Evolutionary conservation across 1,140 invertebrate species (phyloP).

Genomic region (Drosophila seguyi): DNA sequence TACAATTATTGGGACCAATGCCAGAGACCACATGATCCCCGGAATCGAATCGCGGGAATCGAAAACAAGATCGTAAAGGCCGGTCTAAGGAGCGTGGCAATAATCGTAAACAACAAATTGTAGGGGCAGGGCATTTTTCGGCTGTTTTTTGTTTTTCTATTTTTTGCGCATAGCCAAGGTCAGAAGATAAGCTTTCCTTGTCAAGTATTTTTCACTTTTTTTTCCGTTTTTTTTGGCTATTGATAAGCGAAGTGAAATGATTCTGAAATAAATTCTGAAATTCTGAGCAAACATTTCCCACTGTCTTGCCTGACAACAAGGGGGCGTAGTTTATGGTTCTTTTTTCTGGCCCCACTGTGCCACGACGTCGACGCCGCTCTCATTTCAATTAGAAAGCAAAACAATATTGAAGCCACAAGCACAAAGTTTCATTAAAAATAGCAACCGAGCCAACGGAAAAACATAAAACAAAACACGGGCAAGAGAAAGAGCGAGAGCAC

Average conservation of each 20-base stretch:
- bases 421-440: constrained; percentile 72
- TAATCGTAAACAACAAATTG: constrained; percentile 58
- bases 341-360: constrained; percentile 60
- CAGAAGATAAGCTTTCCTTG: constrained; percentile 45
- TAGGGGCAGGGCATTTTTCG: constrained; percentile 41
- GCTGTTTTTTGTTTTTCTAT: constrained; percentile 43
- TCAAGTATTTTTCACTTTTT: constrained; percentile 35
- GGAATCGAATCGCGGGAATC: constrained; percentile 37
- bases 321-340: constrained; percentile 3
- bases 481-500: constrained; percentile 16
- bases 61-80: constrained; percentile 73
- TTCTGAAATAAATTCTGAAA: constrained; percentile 40
- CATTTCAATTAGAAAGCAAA: constrained; percentile 65
- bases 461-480: constrained; percentile 20
- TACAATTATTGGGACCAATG: constrained; percentile 16
- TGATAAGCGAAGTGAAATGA: constrained; percentile 50
- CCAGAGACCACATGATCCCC: constrained; percentile 36
- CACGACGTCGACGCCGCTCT: constrained; percentile 43
- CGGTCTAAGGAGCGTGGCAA: constrained; percentile 34
- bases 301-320: constrained; percentile 37
- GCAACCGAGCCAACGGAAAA: constrained; percentile 43
- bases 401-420: constrained; percentile 52
- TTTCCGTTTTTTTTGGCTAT: constrained; percentile 11
- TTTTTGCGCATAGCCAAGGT: constrained; percentile 50
- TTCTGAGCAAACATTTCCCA: constrained; percentile 26